Percentiles rank a stretch among this genome's conserved stretches.
These are phyloP conservation scores for Gorilla gorilla DNA, from an alignment of 2,113 vertebrate genomes.

Conservation along the genomic window DNA sequence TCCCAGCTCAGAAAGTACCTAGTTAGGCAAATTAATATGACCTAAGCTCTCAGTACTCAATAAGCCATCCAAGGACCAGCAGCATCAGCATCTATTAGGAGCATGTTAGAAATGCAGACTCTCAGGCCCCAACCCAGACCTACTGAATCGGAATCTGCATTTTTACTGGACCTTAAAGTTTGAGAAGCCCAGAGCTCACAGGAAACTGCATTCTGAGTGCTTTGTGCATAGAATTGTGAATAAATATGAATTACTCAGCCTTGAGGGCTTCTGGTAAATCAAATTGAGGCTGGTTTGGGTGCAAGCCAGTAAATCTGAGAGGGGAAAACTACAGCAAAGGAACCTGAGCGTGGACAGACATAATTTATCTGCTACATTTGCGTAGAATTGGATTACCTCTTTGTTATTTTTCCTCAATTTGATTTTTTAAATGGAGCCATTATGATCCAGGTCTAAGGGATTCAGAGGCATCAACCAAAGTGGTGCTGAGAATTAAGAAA, in stretches of 20 bases:
- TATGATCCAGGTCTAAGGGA: neutral
- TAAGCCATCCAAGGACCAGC: neutral
- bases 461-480: neutral
- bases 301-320: neutral
- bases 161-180: neutral
- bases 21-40: neutral
- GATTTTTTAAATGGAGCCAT: conserved; percentile 19
- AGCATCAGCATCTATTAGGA: neutral
- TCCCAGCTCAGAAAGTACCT: neutral
- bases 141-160: neutral
- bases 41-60: neutral
- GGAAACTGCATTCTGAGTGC: neutral
- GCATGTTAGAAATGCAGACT: neutral
- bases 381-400: conserved; percentile 24
- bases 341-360: neutral
- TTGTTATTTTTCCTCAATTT: conserved; percentile 47
- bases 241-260: conserved; percentile 10
- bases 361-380: conserved; percentile 1
- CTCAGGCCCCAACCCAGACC: neutral
- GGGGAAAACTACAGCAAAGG: neutral
- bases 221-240: neutral
- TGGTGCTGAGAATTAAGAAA: neutral
- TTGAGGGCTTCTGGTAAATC: conserved; percentile 20
- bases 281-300: neutral
- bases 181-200: neutral